phyloP scores from a whole-genome alignment of 2,113 vertebrate genomes.

The Cottus gobio region DNA sequence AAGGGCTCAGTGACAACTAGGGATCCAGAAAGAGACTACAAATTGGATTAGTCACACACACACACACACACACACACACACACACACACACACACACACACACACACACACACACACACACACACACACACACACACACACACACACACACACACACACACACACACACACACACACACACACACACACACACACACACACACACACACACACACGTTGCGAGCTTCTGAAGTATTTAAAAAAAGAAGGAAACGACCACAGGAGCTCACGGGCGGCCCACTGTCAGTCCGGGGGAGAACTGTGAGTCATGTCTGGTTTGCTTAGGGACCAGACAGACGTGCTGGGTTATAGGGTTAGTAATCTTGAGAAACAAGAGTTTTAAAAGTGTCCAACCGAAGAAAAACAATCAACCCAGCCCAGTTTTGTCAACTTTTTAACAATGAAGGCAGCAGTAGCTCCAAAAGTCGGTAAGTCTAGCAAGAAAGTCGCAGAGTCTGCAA shows the following conservation, averaged over 20 bases:
- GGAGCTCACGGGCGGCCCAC: constrained; percentile 34
- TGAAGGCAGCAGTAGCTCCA: no score
- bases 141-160: constrained; percentile 71
- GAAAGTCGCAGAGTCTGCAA: neutral
- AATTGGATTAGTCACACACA: constrained; percentile 84
- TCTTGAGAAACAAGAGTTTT: neutral
- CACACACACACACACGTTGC: constrained; percentile 36
- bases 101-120: no score
- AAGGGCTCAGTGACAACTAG: constrained; percentile 68
- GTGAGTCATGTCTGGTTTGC: neutral
- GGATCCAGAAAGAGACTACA: constrained; percentile 79
- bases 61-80: constrained; percentile 60
- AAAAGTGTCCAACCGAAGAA: no score
- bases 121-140: constrained; percentile 60
- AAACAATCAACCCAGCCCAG: no score
- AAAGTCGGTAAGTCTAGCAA: neutral
- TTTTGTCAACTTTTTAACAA: no score
- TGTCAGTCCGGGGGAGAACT: neutral
- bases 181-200: constrained; percentile 74
- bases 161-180: constrained; percentile 47
- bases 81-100: constrained; percentile 47
- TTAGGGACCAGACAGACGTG: neutral
- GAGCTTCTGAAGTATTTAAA: constrained; percentile 42
- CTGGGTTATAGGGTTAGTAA: neutral
- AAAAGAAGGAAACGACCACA: constrained; percentile 48